Percentiles rank a stretch among this genome's conserved stretches.
These are phyloP conservation scores for Diprion similis DNA, from an alignment of 1,140 invertebrate genomes.

Conservation along the genomic window DNA sequence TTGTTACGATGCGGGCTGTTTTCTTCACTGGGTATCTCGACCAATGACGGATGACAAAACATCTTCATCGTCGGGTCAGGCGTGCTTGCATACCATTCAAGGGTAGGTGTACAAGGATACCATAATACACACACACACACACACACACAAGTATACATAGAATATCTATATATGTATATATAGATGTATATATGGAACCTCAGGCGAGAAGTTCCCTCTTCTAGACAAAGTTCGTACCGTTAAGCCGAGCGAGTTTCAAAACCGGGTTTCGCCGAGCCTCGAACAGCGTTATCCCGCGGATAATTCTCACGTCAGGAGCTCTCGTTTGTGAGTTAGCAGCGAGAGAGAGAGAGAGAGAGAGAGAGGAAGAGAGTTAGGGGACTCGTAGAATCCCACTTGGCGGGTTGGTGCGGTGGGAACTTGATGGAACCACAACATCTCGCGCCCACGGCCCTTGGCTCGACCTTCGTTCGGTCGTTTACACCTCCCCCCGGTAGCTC, in stretches of 20 bases:
- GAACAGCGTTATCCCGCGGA: background rate
- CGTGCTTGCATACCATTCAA: no score
- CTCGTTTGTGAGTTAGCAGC: conserved; percentile 1
- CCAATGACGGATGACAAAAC: no score
- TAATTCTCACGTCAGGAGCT: conserved; percentile 2
- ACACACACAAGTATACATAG: no score
- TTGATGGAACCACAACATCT: conserved; percentile 5
- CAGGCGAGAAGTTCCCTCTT: background rate
- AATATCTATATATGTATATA: no score
- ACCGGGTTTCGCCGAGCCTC: background rate
- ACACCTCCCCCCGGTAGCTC: background rate
- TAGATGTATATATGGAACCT: no score
- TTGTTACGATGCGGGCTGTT: no score
- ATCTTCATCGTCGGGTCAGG: no score
- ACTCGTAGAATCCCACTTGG: conserved; percentile 1
- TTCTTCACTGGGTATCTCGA: no score
- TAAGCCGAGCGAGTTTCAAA: background rate
- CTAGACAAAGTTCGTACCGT: background rate
- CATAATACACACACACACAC: no score
- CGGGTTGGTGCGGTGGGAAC: conserved; percentile 3
- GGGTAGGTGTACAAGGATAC: no score
- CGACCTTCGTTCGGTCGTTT: background rate
- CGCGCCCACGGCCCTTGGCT: background rate
- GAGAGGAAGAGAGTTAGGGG: no score
- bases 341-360: no score